These are phyloP conservation scores for Vulpes vulpes DNA, from an alignment of 2,113 vertebrate species.

Conservation along the genomic window DNA sequence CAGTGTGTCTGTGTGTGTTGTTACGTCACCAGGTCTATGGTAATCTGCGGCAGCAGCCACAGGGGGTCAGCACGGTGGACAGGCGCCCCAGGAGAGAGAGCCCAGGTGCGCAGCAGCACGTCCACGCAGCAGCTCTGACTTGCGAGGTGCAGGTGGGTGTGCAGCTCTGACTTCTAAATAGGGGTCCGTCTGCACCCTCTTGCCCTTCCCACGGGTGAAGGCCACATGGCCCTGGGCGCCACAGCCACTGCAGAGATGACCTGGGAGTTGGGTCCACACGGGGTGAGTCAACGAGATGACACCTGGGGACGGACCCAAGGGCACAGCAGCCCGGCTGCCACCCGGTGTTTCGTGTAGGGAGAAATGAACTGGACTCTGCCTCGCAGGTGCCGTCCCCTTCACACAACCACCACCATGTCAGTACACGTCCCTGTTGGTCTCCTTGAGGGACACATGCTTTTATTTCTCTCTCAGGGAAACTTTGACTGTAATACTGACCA, in stretches of 20 bases:
- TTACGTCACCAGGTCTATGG: neutral
- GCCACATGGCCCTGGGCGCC: accelerated
- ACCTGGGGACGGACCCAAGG: accelerated
- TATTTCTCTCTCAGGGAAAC: neutral
- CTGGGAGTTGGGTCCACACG: no score
- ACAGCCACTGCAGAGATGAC: neutral
- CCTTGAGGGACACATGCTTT: accelerated
- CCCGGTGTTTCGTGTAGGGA: accelerated
- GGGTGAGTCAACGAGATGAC: accelerated
- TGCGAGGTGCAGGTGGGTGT: accelerated
- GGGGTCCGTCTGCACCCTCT: accelerated
- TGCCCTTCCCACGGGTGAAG: neutral
- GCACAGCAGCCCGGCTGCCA: accelerated
- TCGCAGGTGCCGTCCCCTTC: neutral
- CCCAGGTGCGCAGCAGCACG: neutral
- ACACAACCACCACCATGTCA: accelerated
- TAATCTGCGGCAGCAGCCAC: accelerated
- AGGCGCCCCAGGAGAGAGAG: accelerated
- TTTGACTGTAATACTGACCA: accelerated
- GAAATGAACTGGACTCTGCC: neutral
- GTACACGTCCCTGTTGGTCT: accelerated
- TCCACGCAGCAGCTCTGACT: neutral
- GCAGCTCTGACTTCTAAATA: accelerated
- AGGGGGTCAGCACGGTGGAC: accelerated
- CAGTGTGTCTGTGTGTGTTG: accelerated